Percentiles rank a stretch among this genome's conserved stretches.
These are phyloP conservation scores for Carterocephalus palaemon DNA, from an alignment of 2,888 invertebrate species.

Conservation along the genomic window DNA sequence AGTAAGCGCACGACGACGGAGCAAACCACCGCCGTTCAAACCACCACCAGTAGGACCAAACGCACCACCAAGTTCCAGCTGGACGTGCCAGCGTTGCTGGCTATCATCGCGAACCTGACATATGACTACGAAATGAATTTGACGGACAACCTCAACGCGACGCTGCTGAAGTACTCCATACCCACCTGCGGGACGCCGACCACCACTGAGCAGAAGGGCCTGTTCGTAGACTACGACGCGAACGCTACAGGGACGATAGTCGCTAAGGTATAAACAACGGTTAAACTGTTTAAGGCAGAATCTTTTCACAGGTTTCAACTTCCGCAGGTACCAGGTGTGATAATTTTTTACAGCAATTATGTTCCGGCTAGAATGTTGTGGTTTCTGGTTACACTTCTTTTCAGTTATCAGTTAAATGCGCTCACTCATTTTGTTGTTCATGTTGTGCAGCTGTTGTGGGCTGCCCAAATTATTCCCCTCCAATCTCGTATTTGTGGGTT, in stretches of 20 bases:
- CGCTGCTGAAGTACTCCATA: conserved; percentile 37
- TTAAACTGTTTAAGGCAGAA: too few species aligned
- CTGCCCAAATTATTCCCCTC: too few species aligned
- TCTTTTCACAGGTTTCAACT: too few species aligned
- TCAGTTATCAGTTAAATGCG: too few species aligned
- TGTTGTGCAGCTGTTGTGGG: too few species aligned
- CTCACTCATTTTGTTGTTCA: too few species aligned
- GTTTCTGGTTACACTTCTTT: too few species aligned
- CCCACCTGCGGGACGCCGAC: conserved; percentile 41
- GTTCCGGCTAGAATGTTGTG: too few species aligned
- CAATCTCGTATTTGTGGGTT: too few species aligned
- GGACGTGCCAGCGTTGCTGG: conserved; percentile 42
- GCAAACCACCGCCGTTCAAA: not conserved
- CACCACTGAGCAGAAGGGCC: conserved; percentile 26
- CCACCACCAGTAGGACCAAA: not conserved
- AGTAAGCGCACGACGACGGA: not conserved
- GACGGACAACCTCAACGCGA: conserved; percentile 42
- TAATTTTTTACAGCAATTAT: too few species aligned
- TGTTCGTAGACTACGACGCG: conserved; percentile 31
- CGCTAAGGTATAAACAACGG: too few species aligned
- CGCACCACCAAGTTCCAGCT: conserved; percentile 24
- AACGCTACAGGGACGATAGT: conserved; percentile 40
- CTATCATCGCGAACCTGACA: conserved; percentile 43
- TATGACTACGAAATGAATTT: conserved; percentile 49
- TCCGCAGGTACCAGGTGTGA: too few species aligned